Evolutionary conservation across 2,113 vertebrate genomes (phyloP).

Genomic region (Chrysochloris asiatica): DNA sequence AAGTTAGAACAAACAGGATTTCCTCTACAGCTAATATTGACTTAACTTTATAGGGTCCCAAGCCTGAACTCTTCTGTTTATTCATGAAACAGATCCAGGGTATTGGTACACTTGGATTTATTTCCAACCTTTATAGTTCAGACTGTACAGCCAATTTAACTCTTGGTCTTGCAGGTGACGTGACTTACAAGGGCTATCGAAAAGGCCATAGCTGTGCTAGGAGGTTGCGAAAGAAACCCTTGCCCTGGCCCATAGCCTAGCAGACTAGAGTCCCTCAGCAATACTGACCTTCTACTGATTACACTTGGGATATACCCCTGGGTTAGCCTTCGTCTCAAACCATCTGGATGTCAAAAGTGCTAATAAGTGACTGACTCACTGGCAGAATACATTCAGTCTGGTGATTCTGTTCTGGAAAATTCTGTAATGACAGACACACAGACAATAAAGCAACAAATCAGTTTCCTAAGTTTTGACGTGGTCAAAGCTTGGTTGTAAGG

Average conservation of each 20-base stretch:
- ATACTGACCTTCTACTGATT: slow-evolving; percentile 59
- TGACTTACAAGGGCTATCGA: slow-evolving; percentile 52
- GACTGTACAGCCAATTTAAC: slow-evolving; percentile 67
- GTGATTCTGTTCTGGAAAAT: slow-evolving; percentile 50
- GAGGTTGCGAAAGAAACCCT: slow-evolving; percentile 68
- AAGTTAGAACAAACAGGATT: slow-evolving; percentile 73
- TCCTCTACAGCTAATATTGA: slow-evolving; percentile 75
- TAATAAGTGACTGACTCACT: slow-evolving; percentile 65
- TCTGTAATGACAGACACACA: slow-evolving; percentile 15
- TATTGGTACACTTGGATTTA: slow-evolving; percentile 63
- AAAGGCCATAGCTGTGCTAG: slow-evolving; percentile 46
- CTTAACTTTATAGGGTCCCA: slow-evolving; percentile 73
- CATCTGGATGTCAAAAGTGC: slow-evolving; percentile 66
- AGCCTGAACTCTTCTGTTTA: slow-evolving; percentile 71
- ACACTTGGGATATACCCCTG: slow-evolving; percentile 58
- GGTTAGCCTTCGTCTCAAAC: slow-evolving; percentile 61
- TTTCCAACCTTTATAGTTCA: slow-evolving; percentile 72
- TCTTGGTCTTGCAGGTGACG: slow-evolving; percentile 70
- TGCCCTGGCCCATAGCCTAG: slow-evolving; percentile 58
- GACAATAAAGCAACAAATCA: slow-evolving; percentile 13
- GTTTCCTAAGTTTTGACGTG: slow-evolving; percentile 52
- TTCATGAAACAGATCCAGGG: slow-evolving; percentile 66
- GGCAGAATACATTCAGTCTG: slow-evolving; percentile 51
- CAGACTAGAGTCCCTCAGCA: slow-evolving; percentile 60
- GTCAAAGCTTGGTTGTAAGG: not conserved